Evolutionary conservation across 2,113 vertebrate species (phyloP).

Genomic region (Dasyurus viverrinus): DNA sequence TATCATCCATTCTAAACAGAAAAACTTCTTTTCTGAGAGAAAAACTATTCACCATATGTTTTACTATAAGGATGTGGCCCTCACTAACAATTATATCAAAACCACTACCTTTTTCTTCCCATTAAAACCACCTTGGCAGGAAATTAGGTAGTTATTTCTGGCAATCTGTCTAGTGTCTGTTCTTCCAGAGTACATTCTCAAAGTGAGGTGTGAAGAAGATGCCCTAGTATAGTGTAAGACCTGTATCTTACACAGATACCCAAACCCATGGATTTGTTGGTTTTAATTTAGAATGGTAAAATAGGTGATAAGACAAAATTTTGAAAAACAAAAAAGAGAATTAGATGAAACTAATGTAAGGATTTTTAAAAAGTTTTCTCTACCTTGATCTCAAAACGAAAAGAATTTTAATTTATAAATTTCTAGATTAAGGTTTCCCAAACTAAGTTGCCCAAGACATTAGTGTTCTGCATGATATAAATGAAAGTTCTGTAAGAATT

Average conservation of each 20-base stretch:
- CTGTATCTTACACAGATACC: not conserved
- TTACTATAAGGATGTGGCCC: not conserved
- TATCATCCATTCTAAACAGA: not conserved
- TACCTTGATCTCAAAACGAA: not conserved
- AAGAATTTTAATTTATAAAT: not conserved
- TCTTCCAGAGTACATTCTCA: not conserved
- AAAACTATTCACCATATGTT: not conserved
- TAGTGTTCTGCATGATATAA: not conserved
- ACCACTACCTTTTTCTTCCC: not conserved
- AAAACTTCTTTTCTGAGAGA: not conserved
- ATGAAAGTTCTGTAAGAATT: not conserved
- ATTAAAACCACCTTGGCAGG: not conserved
- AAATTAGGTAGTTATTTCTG: not conserved
- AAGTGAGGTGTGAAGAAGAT: not conserved
- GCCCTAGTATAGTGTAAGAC: not conserved
- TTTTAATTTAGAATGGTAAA: not conserved
- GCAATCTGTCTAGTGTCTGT: not conserved
- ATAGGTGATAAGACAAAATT: not conserved
- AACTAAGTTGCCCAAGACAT: not conserved
- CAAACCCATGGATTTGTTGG: not conserved
- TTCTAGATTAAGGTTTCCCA: not conserved
- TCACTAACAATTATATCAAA: not conserved
- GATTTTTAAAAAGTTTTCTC: not conserved
- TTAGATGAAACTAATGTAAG: not conserved
- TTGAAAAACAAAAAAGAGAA: not conserved